phyloP scores from a whole-genome alignment of 2,797 vertebrate species.

The Morelia viridis region DNA sequence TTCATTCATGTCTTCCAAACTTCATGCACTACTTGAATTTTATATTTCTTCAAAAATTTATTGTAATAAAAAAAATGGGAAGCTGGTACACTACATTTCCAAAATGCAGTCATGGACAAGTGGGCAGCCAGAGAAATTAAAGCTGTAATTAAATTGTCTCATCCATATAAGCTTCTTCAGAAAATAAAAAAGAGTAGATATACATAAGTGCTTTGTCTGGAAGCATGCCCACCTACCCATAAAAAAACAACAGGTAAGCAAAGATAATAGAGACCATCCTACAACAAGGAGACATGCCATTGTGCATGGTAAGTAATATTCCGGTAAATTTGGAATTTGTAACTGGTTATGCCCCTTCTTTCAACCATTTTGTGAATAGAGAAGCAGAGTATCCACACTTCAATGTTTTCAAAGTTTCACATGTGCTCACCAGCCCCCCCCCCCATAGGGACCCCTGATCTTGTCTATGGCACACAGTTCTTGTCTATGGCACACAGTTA shows the following conservation, averaged over 20 bases:
- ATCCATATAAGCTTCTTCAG: not conserved
- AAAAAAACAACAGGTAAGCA: not conserved
- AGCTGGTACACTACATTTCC: not conserved
- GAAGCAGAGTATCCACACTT: not conserved
- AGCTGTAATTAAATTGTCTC: not conserved
- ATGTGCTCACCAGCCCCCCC: not conserved
- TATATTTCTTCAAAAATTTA: not conserved
- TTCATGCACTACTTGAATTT: not conserved
- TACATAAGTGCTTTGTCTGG: not conserved
- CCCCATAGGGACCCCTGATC: no score
- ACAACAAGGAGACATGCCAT: not conserved
- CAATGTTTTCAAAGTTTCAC: not conserved
- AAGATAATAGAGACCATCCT: not conserved
- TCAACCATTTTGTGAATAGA: not conserved
- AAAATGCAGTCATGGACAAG: not conserved
- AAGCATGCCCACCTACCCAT: not conserved
- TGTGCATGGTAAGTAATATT: not conserved
- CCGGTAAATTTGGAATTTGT: not conserved
- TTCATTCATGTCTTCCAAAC: not conserved
- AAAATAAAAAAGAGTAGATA: not conserved
- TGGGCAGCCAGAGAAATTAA: not conserved
- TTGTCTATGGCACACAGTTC: not conserved
- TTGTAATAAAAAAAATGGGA: not conserved
- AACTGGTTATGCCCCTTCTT: not conserved
- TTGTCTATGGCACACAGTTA: not conserved